phyloP scores from a whole-genome alignment of 2,797 vertebrate genomes.

The Trachurus trachurus region DNA sequence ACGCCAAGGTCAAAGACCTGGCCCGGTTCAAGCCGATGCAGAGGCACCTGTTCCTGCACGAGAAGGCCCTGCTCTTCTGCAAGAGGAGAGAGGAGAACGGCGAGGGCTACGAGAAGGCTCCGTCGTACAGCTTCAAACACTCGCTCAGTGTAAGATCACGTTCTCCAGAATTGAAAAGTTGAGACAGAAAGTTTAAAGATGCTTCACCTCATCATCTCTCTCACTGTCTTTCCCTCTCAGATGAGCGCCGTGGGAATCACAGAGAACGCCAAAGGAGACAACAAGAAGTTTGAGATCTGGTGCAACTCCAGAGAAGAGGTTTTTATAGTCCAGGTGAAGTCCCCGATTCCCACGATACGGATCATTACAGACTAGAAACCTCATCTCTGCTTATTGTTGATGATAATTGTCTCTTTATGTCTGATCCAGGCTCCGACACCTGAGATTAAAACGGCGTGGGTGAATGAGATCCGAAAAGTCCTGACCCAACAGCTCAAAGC shows the following conservation, averaged over 20 bases:
- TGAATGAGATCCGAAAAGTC: conserved; percentile 97
- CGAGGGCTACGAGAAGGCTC: conserved; percentile 98
- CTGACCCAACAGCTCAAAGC: conserved; percentile 96
- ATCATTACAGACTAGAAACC: not conserved
- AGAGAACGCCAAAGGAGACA: conserved; percentile 95
- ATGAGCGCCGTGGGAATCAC: conserved; percentile 97
- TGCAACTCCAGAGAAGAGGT: conserved; percentile 97
- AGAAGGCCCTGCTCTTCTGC: conserved; percentile 96
- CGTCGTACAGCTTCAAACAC: conserved; percentile 98
- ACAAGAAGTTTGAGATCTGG: conserved; percentile 98
- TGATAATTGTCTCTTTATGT: not conserved
- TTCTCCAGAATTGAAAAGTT: fast-evolving
- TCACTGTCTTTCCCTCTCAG: conserved; percentile 71
- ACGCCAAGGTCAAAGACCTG: conserved; percentile 96
- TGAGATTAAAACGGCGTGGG: conserved; percentile 95
- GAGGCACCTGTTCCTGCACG: conserved; percentile 95
- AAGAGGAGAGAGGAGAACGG: conserved; percentile 96
- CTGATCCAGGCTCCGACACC: conserved; percentile 89
- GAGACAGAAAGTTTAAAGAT: no score
- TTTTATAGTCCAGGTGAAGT: conserved; percentile 94
- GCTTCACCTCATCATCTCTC: not conserved
- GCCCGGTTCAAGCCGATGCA: conserved; percentile 99
- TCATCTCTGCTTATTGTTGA: not conserved
- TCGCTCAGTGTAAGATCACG: conserved; percentile 91
- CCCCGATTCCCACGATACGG: not conserved